Conservation (phyloP, 2,113 vertebrate genomes). For the Prunella fulvescens region DNA sequence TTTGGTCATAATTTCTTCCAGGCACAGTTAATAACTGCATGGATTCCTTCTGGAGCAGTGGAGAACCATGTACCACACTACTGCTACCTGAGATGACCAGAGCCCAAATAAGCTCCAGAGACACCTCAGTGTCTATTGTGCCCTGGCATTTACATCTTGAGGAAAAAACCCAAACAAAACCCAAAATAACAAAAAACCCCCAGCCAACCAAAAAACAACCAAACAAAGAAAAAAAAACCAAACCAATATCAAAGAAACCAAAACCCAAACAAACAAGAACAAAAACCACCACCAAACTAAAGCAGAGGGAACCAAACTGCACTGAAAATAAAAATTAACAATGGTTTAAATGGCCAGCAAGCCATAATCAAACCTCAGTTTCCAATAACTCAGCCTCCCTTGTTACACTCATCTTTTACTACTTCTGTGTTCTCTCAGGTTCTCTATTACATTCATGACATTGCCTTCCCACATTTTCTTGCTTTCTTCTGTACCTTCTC, state of each 20-base stretch:
- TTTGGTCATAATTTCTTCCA: background rate
- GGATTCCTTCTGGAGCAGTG: background rate
- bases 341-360: background rate
- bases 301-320: background rate
- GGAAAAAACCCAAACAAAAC: fast-evolving
- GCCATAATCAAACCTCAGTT: background rate
- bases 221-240: background rate
- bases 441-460: background rate
- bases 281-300: background rate
- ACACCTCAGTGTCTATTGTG: background rate
- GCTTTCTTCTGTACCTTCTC: background rate
- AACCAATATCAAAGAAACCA: background rate
- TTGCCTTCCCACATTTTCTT: background rate
- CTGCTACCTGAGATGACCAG: background rate
- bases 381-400: background rate
- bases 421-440: background rate
- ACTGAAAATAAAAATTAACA: background rate
- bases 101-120: background rate
- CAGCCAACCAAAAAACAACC: background rate
- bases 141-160: background rate
- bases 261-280: background rate
- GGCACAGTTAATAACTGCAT: background rate
- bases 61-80: background rate
- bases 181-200: fast-evolving
- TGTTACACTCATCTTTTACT: background rate